Conservation (phyloP, 2,113 vertebrate species). For the Syrmaticus mikado region DNA sequence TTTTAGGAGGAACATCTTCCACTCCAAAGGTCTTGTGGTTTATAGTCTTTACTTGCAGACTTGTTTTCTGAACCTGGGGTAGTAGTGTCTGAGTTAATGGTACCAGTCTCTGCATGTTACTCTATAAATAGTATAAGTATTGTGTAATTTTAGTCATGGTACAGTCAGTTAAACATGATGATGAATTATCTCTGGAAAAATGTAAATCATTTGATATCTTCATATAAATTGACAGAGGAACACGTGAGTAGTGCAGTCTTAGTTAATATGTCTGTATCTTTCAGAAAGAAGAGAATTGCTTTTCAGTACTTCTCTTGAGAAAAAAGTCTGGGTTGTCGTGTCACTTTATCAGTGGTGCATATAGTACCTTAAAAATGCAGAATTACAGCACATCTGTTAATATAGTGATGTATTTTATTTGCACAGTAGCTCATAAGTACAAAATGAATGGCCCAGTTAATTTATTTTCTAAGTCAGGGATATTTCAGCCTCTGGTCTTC, state of each 20-base stretch:
- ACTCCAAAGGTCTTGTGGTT: neutral
- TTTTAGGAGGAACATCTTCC: neutral
- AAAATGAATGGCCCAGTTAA: neutral
- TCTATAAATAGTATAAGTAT: constrained; percentile 10
- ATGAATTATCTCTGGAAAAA: constrained; percentile 55
- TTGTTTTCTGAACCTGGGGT: neutral
- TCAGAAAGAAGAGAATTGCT: neutral
- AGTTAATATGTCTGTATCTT: neutral
- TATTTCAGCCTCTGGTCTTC: neutral
- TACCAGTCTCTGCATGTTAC: neutral
- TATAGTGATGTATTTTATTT: neutral
- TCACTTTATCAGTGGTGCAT: neutral
- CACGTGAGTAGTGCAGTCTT: neutral
- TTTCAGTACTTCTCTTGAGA: neutral
- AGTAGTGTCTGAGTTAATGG: neutral
- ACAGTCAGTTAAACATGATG: constrained; percentile 40
- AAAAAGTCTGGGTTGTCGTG: neutral
- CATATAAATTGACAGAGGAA: neutral
- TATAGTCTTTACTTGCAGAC: neutral
- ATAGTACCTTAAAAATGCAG: neutral
- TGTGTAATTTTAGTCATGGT: constrained; percentile 20
- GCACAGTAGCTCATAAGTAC: neutral
- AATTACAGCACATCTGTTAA: neutral
- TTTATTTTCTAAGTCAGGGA: neutral
- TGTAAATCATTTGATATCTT: neutral